These are phyloP conservation scores for Cavia aperea DNA, from an alignment of 2,113 vertebrate genomes.

Conservation along the genomic window DNA sequence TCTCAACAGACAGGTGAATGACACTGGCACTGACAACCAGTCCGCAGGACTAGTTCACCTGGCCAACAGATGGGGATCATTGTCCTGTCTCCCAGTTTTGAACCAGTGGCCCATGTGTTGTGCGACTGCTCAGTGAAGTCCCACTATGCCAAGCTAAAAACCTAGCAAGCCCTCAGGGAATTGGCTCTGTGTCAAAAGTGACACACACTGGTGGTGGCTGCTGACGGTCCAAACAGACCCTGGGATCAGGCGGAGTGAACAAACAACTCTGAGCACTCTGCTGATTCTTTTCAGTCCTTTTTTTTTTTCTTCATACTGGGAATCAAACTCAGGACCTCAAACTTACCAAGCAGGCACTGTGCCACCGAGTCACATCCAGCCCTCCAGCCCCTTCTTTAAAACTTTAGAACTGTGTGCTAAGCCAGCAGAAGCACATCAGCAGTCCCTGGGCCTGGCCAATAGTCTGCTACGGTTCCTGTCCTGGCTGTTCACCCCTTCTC, in stretches of 20 bases:
- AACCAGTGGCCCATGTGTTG: background rate
- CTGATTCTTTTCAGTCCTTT: background rate
- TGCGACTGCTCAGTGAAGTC: background rate
- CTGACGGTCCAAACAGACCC: background rate
- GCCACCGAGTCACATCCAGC: no score
- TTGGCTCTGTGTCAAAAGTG: background rate
- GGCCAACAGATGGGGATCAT: background rate
- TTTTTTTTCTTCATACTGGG: no score
- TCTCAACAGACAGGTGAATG: background rate
- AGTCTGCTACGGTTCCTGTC: constrained; percentile 46
- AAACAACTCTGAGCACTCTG: background rate
- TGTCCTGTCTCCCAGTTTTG: background rate
- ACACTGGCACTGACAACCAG: background rate
- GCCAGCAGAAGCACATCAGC: background rate
- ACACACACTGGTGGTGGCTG: fast-evolving
- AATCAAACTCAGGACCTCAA: no score
- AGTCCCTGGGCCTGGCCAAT: background rate
- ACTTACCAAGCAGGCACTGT: no score
- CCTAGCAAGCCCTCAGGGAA: background rate
- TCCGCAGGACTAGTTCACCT: background rate
- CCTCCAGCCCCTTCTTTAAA: background rate
- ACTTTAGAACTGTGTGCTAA: fast-evolving
- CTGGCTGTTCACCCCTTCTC: constrained; percentile 58
- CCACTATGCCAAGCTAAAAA: no score
- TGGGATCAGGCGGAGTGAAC: background rate